Percentiles rank a stretch among this genome's conserved stretches.
Evolutionary conservation across 2,113 vertebrate genomes (phyloP).

Genomic region (Rhea americana): DNA sequence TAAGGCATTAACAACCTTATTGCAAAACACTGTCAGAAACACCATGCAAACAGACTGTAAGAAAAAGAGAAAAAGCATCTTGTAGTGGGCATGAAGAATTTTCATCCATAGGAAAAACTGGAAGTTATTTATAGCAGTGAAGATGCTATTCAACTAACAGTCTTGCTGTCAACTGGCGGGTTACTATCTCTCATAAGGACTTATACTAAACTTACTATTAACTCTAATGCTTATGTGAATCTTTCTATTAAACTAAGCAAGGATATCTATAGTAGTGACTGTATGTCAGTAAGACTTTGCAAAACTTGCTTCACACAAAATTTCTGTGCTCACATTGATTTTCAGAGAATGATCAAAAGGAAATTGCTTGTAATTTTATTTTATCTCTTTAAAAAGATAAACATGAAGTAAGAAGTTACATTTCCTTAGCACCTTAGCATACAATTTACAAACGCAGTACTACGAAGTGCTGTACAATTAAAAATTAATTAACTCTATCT

Average conservation of each 20-base stretch:
- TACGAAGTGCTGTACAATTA: not conserved
- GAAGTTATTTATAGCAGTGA: not conserved
- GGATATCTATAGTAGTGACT: not conserved
- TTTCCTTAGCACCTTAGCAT: not conserved
- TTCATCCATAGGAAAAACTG: not conserved
- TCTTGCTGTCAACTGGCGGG: not conserved
- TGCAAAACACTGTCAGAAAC: constrained; percentile 6
- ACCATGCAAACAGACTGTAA: not conserved
- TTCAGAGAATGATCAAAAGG: not conserved
- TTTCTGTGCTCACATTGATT: not conserved
- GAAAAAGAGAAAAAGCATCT: not conserved
- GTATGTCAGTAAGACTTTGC: not conserved
- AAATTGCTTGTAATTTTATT: constrained; percentile 44
- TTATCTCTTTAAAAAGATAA: not conserved
- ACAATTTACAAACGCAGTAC: not conserved
- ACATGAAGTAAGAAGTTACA: not conserved
- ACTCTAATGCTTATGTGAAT: not conserved
- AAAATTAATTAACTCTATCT: not conserved
- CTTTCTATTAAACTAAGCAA: not conserved
- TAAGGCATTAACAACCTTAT: not conserved
- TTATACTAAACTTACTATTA: not conserved
- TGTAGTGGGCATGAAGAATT: not conserved
- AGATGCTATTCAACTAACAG: not conserved
- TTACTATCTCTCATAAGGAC: not conserved
- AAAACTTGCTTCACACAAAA: not conserved